Evolutionary conservation across 1,140 invertebrate species (phyloP).

Genomic region (Tetramorium alpestre): DNA sequence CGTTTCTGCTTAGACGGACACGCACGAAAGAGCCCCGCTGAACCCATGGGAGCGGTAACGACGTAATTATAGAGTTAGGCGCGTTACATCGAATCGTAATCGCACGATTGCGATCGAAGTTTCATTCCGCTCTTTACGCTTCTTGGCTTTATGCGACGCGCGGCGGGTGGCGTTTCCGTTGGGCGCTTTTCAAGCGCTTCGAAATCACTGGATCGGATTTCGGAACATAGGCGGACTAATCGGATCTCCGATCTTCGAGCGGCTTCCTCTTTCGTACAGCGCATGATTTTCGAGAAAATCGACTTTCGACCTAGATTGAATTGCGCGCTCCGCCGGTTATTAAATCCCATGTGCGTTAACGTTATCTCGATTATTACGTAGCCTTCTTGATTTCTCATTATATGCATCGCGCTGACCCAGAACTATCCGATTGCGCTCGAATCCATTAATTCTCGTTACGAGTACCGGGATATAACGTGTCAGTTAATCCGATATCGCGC

Average conservation of each 20-base stretch:
- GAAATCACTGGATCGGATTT: constrained; percentile 16
- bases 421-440: constrained; percentile 48
- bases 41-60: constrained; percentile 50
- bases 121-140: constrained; percentile 65
- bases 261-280: constrained; percentile 3
- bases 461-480: constrained; percentile 18
- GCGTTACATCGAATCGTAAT: constrained; percentile 70
- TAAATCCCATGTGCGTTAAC: constrained; percentile 25
- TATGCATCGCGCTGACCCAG: constrained; percentile 34
- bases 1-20: constrained; percentile 64
- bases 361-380: constrained; percentile 49
- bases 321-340: constrained; percentile 15
- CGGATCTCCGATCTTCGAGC: background rate
- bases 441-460: constrained; percentile 56
- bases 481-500: constrained; percentile 28
- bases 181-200: constrained; percentile 11
- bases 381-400: constrained; percentile 48
- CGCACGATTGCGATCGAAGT: constrained; percentile 64
- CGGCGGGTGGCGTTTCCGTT: constrained; percentile 46
- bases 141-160: constrained; percentile 58
- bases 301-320: constrained; percentile 9
- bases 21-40: constrained; percentile 58
- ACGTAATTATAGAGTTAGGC: constrained; percentile 65
- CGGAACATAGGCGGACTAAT: constrained; percentile 6
- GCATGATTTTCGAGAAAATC: constrained; percentile 46